Base-by-base conservation (phyloP, 2,113 vertebrate genomes). In the Podarcis cretensis region DNA sequence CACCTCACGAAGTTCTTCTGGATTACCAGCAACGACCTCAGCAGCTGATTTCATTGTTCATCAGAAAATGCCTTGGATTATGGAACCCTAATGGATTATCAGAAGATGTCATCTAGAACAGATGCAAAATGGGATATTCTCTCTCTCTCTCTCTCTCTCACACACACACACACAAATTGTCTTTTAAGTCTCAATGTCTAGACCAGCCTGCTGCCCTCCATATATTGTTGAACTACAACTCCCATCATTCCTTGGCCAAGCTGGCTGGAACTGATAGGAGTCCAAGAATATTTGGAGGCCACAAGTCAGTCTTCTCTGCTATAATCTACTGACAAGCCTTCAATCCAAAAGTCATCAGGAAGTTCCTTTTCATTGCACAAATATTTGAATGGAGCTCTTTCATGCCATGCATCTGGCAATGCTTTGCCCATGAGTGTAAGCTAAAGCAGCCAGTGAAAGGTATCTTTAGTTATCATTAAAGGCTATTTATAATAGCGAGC, bases 21-120 rank as follows among this genome's bases (percentile, higher is more conserved):
- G 97, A 98, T 83, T 98, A 97, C 93, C 98, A 98, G 95, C 96
- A 94, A 92, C 93, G 96, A 88, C 98, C 98, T 73, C 98, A 98
- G 95, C 80, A 94, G 30, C 95, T 98, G 68, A 97, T 98, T 86
- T 96, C 97, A 3, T 94, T 96, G 87, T 98, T 98, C 84, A 98
- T 99, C 95, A 97, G 96, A 94, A 98, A 97, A 90, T 92, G 63
- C 2, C 97, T 98, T 86, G 96, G 97, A 83, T 91, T 95, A 20
- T 2, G 65, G 30, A 90, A 92, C 63, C 43, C 54, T 30, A 84
- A 10, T 0, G 86, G 78, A 68, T 90, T 78, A 30, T 18, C 5
- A 1, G n/a, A 20, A 20, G 71, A 81, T 1, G 1, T 6, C 0
- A 18, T 87, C 43, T 79, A 75, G 48, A 59, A 25, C 25, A 78